These are phyloP conservation scores for Meliscaeva auricollis DNA, from an alignment of 2,888 invertebrate genomes.

Conservation along the genomic window DNA sequence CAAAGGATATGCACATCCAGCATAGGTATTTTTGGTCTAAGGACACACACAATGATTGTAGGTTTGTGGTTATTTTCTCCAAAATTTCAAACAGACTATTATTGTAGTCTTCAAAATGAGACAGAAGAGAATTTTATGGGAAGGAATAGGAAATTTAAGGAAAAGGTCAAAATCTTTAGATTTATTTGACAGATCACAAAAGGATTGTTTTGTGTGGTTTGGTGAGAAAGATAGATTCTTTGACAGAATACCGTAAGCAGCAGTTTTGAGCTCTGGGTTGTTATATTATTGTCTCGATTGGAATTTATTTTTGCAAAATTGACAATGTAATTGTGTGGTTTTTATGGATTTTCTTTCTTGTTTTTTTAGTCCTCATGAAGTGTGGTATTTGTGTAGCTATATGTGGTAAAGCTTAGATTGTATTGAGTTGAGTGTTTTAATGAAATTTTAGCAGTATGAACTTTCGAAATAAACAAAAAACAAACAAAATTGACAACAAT, in stretches of 20 bases:
- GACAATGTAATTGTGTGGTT: conserved; percentile 1
- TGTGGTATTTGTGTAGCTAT: background rate
- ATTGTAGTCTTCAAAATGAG: too few relatives aligned
- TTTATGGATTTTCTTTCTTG: background rate
- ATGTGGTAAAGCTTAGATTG: too few relatives aligned
- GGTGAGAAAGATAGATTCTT: background rate
- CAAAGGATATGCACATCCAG: background rate
- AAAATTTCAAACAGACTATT: too few relatives aligned
- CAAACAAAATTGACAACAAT: too few relatives aligned
- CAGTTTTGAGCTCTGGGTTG: background rate
- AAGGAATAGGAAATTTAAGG: background rate
- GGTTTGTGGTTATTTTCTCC: conserved; percentile 23
- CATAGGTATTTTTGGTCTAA: conserved; percentile 9
- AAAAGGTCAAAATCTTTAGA: conserved; percentile 42
- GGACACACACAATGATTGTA: background rate
- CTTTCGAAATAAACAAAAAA: too few relatives aligned
- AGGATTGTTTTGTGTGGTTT: conserved; percentile 11
- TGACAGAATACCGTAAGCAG: background rate
- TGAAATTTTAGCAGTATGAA: too few relatives aligned
- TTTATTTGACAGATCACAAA: conserved; percentile 10
- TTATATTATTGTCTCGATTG: background rate
- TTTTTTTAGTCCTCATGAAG: background rate
- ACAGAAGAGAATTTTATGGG: too few relatives aligned
- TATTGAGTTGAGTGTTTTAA: too few relatives aligned
- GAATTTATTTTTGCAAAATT: conserved; percentile 7